phyloP scores from a whole-genome alignment of 2,888 invertebrate genomes.

The Empis stercorea region DNA sequence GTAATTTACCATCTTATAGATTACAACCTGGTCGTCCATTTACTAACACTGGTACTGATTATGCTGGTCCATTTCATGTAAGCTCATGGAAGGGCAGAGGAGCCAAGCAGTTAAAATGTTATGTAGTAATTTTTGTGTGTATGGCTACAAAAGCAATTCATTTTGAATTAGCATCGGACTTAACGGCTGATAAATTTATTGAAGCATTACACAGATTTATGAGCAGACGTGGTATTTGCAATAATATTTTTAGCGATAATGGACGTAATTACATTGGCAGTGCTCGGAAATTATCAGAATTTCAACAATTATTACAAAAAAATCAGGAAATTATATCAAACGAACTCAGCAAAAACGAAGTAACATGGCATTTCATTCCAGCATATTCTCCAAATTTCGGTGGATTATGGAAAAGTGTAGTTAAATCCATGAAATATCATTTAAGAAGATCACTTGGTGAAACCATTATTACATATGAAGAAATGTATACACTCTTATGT shows the following conservation, averaged over 20 bases:
- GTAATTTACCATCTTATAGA: conserved; percentile 10
- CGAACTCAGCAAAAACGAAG: not conserved
- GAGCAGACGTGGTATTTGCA: conserved; percentile 16
- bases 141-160: conserved; percentile 20
- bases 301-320: not conserved
- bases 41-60: conserved; percentile 15
- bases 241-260: conserved; percentile 17
- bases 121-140: conserved; percentile 19
- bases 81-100: conserved; percentile 15
- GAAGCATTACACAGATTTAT: conserved; percentile 19
- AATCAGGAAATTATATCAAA: not conserved
- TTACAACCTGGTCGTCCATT: conserved; percentile 14
- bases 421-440: too few relatives aligned
- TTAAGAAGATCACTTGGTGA: conserved; percentile 15
- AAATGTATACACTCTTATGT: conserved; percentile 16
- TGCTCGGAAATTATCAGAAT: not conserved
- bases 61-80: conserved; percentile 14
- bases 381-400: too few relatives aligned
- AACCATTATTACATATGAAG: conserved; percentile 15
- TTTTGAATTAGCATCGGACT: conserved; percentile 17
- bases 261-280: conserved; percentile 7
- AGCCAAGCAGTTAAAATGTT: conserved; percentile 15
- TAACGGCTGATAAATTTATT: conserved; percentile 19
- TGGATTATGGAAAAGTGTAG: conserved; percentile 21
- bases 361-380: conserved; percentile 7